phyloP scores from a whole-genome alignment of 2,797 vertebrate genomes.

The Falco peregrinus region DNA sequence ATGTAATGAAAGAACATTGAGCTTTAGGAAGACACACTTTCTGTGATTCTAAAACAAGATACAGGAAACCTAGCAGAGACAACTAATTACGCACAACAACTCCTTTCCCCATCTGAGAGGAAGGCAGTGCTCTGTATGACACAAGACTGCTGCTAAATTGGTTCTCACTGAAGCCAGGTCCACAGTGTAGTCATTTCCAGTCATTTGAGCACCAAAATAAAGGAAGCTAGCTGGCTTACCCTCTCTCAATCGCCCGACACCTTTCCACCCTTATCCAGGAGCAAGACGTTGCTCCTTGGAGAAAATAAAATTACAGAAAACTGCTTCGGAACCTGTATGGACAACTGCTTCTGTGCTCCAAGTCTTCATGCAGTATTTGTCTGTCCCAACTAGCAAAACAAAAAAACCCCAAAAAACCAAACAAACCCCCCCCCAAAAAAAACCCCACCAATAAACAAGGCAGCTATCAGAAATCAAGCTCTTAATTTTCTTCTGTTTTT shows the following conservation, averaged over 20 bases:
- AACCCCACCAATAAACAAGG: neutral
- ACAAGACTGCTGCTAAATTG: neutral
- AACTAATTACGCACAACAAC: neutral
- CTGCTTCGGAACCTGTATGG: neutral
- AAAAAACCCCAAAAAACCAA: neutral
- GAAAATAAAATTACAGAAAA: neutral
- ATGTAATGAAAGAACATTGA: neutral
- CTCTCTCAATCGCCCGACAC: neutral
- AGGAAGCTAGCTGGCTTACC: neutral
- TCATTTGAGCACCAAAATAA: neutral
- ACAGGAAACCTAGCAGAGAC: rapidly evolving
- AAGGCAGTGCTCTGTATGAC: neutral
- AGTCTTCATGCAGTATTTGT: neutral
- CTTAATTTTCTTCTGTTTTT: neutral
- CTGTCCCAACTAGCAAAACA: neutral
- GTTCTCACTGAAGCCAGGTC: neutral
- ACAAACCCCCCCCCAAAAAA: no score
- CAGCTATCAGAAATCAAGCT: neutral
- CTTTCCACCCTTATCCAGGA: neutral
- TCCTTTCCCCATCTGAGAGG: neutral
- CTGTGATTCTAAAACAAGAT: neutral
- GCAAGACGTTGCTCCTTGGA: neutral
- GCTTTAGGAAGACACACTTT: neutral
- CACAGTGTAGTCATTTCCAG: neutral
- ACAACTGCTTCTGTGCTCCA: neutral